phyloP scores from a whole-genome alignment of 2,113 vertebrate genomes.

The human region DNA sequence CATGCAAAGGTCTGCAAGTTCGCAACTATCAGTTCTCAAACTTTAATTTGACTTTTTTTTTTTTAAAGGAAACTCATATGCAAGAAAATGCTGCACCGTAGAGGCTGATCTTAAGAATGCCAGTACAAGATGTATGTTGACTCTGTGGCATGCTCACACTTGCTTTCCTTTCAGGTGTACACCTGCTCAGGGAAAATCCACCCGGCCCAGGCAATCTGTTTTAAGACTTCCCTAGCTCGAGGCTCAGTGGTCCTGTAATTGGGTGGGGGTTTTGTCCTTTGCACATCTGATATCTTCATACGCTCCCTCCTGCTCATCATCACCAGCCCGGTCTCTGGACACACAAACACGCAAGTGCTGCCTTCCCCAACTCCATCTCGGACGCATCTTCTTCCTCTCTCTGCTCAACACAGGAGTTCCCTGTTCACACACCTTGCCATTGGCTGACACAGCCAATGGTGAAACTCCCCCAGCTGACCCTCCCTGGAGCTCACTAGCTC shows the following conservation, averaged over 20 bases:
- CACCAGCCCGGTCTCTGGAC: background rate
- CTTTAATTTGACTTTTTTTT: background rate
- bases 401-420: background rate
- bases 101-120: background rate
- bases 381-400: background rate
- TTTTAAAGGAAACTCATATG: background rate
- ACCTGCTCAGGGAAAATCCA: background rate
- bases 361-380: background rate
- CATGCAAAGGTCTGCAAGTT: constrained; percentile 28
- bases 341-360: background rate
- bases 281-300: background rate
- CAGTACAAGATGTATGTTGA: background rate
- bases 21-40: background rate
- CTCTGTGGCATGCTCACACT: background rate
- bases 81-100: background rate
- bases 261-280: background rate
- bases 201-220: background rate
- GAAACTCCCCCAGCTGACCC: background rate
- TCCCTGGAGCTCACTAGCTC: background rate
- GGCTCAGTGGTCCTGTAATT: background rate
- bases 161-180: background rate
- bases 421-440: background rate
- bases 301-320: background rate
- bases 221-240: background rate
- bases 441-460: background rate